phyloP scores from a whole-genome alignment of 2,888 invertebrate genomes.

The Lypha dubia region DNA sequence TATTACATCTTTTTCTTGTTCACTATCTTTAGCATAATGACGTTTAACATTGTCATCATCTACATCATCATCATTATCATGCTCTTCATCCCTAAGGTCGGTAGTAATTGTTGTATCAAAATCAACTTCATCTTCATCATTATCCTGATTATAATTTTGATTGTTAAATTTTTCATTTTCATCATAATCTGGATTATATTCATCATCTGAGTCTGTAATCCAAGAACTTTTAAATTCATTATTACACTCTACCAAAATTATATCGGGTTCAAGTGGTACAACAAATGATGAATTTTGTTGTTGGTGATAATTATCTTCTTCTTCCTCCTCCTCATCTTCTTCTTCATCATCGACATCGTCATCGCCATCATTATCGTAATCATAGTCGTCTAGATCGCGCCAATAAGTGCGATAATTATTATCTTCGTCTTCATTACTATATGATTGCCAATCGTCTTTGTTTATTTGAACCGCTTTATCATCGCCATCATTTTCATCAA shows the following conservation, averaged over 20 bases:
- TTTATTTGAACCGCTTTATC: conserved; percentile 72
- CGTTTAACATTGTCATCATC: conserved; percentile 36
- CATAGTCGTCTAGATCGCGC: conserved; percentile 70
- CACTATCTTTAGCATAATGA: conserved; percentile 3
- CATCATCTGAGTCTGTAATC: conserved; percentile 60
- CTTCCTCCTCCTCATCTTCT: conserved; percentile 64
- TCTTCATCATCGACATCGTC: conserved; percentile 41
- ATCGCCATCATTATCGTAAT: conserved; percentile 60
- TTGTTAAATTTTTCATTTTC: conserved; percentile 59
- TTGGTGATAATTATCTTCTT: conserved; percentile 75
- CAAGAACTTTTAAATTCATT: conserved; percentile 54
- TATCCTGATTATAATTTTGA: conserved; percentile 46
- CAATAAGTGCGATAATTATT: conserved; percentile 65
- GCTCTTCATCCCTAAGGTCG: conserved; percentile 15
- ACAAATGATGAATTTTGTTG: conserved; percentile 41
- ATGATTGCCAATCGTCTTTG: conserved; percentile 49
- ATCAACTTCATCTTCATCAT: conserved; percentile 52
- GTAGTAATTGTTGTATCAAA: conserved; percentile 1
- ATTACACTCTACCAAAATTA: conserved; percentile 32
- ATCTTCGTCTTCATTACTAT: conserved; percentile 45
- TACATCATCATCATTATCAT: conserved; percentile 40
- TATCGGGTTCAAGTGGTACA: conserved; percentile 32
- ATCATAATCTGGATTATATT: conserved; percentile 65
- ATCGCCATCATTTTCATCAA: conserved; percentile 76
- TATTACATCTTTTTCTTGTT: neutral